Base-by-base conservation (phyloP, 2,888 invertebrate genomes). In the Petrophora chlorosata region DNA sequence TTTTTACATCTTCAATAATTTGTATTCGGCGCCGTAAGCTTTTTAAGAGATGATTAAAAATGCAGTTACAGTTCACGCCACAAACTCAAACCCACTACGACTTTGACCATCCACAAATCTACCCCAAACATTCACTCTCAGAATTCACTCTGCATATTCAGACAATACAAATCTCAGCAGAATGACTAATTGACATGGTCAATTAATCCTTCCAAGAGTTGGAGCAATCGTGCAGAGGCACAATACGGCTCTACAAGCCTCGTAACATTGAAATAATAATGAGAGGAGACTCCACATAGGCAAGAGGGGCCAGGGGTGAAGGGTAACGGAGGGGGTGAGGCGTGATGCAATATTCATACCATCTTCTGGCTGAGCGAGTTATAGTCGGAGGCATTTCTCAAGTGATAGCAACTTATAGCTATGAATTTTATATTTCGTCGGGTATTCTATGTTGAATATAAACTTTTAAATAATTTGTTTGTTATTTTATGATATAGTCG, bases 291-390 rank as follows among this genome's bases (percentile, higher is more conserved):
- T 36, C 40, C 49, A 42, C 47, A 22, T n/a, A 43, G 50, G 30
- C 23, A 26, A 15, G 38, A 16, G 25, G 47, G 40, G 40, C 15
- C 33, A 9, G 22, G 26, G 44, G 35, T 36, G 14, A 33, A 8
- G 10, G 32, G 38, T 29, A 5, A 17, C 39, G n/a, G 12, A 22
- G 13, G n/a, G 13, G 19, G 14, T 23, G 30, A 26, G 51, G 38
- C 29, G 19, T 30, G 34, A 54, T 68, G 53, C 53, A 67, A 63
- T 59, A 62, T 66, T 65, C 56, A 66, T 58, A 33, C 16, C 39
- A 43, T 44, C 34, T 40, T 44, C 38, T 39, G 22, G 25, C 12
- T 34, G 30, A 41, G 25, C 51, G 29, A 50, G 34, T 40, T 30
- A 44, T 30, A 44, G 33, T 38, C 25, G 28, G 43, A 35, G 43